Evolutionary conservation across 2,797 vertebrate genomes (phyloP).

Genomic region (Sciurus vulgaris): DNA sequence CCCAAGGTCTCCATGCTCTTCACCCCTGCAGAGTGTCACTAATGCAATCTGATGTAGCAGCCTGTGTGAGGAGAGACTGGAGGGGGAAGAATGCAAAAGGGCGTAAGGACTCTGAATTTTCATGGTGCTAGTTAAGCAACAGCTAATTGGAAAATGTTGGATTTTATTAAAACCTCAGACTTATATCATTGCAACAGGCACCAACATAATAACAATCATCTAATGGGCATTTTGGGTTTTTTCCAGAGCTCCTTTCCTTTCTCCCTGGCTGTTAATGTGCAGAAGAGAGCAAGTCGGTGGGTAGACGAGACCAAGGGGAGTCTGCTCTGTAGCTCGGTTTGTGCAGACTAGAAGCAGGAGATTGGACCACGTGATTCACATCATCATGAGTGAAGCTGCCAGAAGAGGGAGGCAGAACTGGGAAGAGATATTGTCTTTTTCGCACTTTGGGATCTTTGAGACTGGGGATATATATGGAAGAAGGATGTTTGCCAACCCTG

Average conservation of each 20-base stretch:
- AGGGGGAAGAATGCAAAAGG: background rate
- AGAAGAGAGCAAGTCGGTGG: background rate
- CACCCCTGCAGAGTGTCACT: background rate
- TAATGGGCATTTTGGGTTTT: conserved; percentile 79
- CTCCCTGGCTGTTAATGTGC: conserved; percentile 48
- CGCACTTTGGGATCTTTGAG: background rate
- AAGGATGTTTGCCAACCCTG: background rate
- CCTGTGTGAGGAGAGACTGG: background rate
- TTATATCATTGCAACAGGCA: conserved; percentile 71
- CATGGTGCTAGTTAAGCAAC: conserved; percentile 80
- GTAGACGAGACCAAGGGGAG: background rate
- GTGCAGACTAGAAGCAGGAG: background rate
- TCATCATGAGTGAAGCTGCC: no score
- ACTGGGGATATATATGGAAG: background rate
- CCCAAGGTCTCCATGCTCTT: background rate
- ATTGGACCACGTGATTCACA: background rate
- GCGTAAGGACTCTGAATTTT: conserved; percentile 72
- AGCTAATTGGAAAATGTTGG: conserved; percentile 82
- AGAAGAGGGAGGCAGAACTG: background rate
- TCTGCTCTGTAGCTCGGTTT: background rate
- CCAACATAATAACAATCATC: conserved; percentile 76
- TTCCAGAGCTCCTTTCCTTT: conserved; percentile 74
- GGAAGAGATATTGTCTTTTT: background rate
- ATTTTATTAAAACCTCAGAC: conserved; percentile 81
- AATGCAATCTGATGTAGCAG: background rate